Base-by-base conservation (phyloP, 2,888 invertebrate species). In the Eupeodes latifasciatus region DNA sequence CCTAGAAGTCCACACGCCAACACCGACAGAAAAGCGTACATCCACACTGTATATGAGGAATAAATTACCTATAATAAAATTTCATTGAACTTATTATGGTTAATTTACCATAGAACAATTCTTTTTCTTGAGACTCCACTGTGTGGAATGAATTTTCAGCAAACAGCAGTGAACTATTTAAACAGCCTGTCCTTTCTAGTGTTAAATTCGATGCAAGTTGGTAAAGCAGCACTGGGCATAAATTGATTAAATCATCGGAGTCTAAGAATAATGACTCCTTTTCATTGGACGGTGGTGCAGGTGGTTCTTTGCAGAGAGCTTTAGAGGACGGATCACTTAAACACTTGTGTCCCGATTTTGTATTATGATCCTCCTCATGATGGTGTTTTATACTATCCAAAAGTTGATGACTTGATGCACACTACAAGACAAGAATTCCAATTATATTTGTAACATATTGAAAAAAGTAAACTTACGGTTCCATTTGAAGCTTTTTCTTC, bases 1-100 rank as follows among this genome's bases (percentile, higher is more conserved):
- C 98, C 98, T 91, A 98, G 97, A 5, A 97, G 95, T 91, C 98
- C 98, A 90, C 98, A 98, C 40, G 97, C 95, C 9, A 97, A 93
- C 90, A 98, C 97, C 83, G 98, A 96, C 40, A 96, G 91, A 6
- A 96, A 95, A 2, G 98, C 97, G 92, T 97, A 98, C 11, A 97
- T 91, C 98, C 98, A 98, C 7, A 97, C 98, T 94, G 82, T 14
- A 89, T 27, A 27, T 27, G 40, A 75, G 4, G 4, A 81, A 69
- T 51, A 16, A 6, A 82, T 34, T 19, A n/a, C 0, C 2, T 57
- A 36, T 6, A 81, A 49, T 14, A 4, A 11, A 49, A 57, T 55
- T 12, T 12, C n/a, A 4, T 19, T 16, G 14, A 5, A 10, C 51
- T 16, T 2, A n/a, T 36, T 49, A 11, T 6, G 47, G 10, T 5